Percentiles rank a stretch among this genome's conserved stretches.
Conservation (phyloP, 1,140 invertebrate genomes). For the Nephila pilipes region DNA sequence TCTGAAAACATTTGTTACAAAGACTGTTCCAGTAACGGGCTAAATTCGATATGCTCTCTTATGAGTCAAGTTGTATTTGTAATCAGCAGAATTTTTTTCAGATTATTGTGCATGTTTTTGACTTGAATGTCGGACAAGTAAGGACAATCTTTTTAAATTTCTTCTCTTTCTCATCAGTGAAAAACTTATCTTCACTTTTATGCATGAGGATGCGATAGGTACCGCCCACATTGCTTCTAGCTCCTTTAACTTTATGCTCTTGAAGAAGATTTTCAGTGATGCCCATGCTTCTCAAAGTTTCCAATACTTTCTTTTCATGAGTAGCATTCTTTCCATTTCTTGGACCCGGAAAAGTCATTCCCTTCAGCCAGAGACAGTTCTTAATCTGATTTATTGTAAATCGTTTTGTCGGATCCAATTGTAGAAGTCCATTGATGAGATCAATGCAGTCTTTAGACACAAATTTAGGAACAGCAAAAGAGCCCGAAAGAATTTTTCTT, state of each 20-base stretch:
- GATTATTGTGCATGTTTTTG: slow-evolving; percentile 67
- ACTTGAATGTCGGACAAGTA: slow-evolving; percentile 66
- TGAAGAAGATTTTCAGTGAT: slow-evolving; percentile 83
- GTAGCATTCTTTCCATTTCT: slow-evolving; percentile 75
- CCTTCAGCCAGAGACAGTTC: slow-evolving; percentile 83
- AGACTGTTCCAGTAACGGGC: too few species aligned
- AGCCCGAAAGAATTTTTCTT: slow-evolving; percentile 85
- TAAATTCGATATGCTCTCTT: too few species aligned
- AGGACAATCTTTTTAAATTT: slow-evolving; percentile 21
- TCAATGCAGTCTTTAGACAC: slow-evolving; percentile 80
- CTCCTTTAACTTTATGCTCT: slow-evolving; percentile 82
- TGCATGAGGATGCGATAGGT: slow-evolving; percentile 82
- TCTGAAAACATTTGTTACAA: too few species aligned
- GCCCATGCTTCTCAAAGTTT: slow-evolving; percentile 83
- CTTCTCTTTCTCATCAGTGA: slow-evolving; percentile 9
- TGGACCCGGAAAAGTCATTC: slow-evolving; percentile 79
- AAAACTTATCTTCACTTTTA: slow-evolving; percentile 46
- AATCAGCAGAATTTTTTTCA: slow-evolving; percentile 83
- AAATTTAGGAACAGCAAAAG: slow-evolving; percentile 83
- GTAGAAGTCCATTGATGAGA: slow-evolving; percentile 82
- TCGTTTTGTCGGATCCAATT: slow-evolving; percentile 82
- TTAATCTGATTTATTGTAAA: slow-evolving; percentile 83
- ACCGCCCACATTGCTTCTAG: slow-evolving; percentile 83
- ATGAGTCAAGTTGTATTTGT: too few species aligned
- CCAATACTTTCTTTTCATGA: slow-evolving; percentile 81